Evolutionary conservation across 2,797 vertebrate species (phyloP), one percentile per base, ranked within the genome.

Genomic region (Threskiornis aethiopicus): DNA sequence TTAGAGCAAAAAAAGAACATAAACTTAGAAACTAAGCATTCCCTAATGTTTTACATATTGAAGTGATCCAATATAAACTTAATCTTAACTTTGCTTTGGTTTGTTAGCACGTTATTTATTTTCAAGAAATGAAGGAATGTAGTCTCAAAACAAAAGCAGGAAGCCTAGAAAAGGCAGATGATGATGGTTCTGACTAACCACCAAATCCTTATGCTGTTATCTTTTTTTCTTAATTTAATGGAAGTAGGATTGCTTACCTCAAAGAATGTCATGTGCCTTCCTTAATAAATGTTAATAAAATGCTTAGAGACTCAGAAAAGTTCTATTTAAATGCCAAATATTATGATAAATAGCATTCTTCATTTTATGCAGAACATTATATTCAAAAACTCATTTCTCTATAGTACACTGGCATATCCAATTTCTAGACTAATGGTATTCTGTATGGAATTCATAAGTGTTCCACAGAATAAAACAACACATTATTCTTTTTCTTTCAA

Each of bases 281-380:
- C 18, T 87, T 93, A 92, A 92, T 69, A 89, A 88, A 95, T 78
- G 39, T 42, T 96, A 92, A 94, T 91, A 85, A 89, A 95, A 85
- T 78, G 41, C 51, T 90, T 71, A 65, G 61, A 75, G 14, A 75
- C 42, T 79, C 80, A 88, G 39, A 91, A 93, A 91, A 76, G 5
- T 61, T 89, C 46, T 87, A 84, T 92, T 71, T 76, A 84, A 66
- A 95, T 85, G 89, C 16, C 86, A 77, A 96, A 61, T 61, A 87
- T 59, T 89, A 66, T 94, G 93, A 87, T 96, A 85, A 92, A 96
- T 83, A 92, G 9, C 54, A 90, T 72, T 93, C 25, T 71, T 90
- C 69, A 57, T 87, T 91, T 92, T 47, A 75, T 67, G 33, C 26
- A 83, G 76, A 86, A 75, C 33, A 82, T 78, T 86, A 70, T 58